Conservation (phyloP, 2,888 invertebrate genomes). For the Limnephilus rhombicus region DNA sequence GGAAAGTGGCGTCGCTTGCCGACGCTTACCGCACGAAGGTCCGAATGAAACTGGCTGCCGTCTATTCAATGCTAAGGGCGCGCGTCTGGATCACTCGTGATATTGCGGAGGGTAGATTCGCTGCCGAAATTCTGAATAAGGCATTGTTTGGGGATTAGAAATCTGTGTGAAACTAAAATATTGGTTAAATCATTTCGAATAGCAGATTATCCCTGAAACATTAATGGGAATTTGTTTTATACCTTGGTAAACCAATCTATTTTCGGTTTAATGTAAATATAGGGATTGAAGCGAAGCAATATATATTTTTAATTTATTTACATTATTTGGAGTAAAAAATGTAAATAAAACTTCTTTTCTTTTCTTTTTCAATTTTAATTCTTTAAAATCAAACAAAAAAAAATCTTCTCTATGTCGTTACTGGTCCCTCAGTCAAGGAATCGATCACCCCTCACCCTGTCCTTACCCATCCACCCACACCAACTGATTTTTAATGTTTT, state of each 20-base stretch:
- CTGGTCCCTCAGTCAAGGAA: too few species aligned
- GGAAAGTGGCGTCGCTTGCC: not conserved
- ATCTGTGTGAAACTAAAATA: not conserved
- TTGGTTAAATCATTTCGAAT: not conserved
- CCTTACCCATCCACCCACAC: too few species aligned
- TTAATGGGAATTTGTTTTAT: not conserved
- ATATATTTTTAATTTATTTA: too few species aligned
- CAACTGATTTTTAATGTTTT: too few species aligned
- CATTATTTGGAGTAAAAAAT: too few species aligned
- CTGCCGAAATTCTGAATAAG: not conserved
- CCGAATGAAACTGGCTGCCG: not conserved
- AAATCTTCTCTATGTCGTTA: too few species aligned
- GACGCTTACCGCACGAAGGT: not conserved
- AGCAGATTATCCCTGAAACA: not conserved
- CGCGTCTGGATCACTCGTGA: not conserved
- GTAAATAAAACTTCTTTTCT: too few species aligned
- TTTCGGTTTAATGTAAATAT: too few species aligned
- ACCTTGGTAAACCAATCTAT: not conserved
- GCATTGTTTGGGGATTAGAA: not conserved
- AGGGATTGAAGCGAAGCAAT: too few species aligned
- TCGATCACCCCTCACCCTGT: too few species aligned
- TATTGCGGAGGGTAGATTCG: not conserved
- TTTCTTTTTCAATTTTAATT: too few species aligned
- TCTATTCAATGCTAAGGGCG: not conserved
- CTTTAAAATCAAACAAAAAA: too few species aligned